Evolutionary conservation across 1,140 invertebrate species (phyloP).

Genomic region (Pachypeltis micranthus): DNA sequence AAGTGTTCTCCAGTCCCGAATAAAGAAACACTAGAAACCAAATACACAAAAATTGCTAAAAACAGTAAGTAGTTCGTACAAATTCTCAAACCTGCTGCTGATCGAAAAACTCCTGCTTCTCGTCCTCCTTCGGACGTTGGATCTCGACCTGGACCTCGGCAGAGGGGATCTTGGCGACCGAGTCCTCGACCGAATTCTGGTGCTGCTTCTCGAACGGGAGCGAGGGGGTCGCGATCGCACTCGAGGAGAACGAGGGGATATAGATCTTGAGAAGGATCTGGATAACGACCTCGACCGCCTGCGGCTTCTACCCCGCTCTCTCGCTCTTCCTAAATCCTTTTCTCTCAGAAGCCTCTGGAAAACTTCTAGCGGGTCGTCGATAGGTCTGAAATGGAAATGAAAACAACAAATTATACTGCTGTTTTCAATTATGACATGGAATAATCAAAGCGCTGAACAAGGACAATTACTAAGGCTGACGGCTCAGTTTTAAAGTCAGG

Average conservation of each 20-base stretch:
- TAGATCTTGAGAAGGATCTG: slow-evolving; percentile 31
- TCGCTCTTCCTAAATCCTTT: slow-evolving; percentile 59
- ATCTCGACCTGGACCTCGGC: slow-evolving; percentile 18
- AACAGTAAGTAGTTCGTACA: no score
- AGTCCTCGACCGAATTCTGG: slow-evolving; percentile 32
- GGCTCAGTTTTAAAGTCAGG: no score
- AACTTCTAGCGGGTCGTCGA: slow-evolving; percentile 69
- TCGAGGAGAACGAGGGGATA: slow-evolving; percentile 27
- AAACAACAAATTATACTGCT: not conserved
- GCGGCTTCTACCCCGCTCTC: not conserved
- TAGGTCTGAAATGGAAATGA: slow-evolving; percentile 40
- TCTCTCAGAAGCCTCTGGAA: slow-evolving; percentile 74
- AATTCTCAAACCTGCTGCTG: slow-evolving; percentile 18
- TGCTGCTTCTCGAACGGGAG: slow-evolving; percentile 23
- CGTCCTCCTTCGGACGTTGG: not conserved
- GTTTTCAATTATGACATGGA: no score
- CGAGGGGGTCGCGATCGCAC: slow-evolving; percentile 23
- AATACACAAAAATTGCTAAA: no score
- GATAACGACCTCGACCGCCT: slow-evolving; percentile 30
- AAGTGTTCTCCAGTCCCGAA: no score
- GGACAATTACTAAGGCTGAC: no score
- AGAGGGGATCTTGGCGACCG: slow-evolving; percentile 29
- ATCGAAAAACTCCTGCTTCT: slow-evolving; percentile 18
- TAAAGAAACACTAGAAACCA: no score
- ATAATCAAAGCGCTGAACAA: no score